Base-by-base conservation (phyloP, 2,888 invertebrate genomes). In the Tholera decimalis region DNA sequence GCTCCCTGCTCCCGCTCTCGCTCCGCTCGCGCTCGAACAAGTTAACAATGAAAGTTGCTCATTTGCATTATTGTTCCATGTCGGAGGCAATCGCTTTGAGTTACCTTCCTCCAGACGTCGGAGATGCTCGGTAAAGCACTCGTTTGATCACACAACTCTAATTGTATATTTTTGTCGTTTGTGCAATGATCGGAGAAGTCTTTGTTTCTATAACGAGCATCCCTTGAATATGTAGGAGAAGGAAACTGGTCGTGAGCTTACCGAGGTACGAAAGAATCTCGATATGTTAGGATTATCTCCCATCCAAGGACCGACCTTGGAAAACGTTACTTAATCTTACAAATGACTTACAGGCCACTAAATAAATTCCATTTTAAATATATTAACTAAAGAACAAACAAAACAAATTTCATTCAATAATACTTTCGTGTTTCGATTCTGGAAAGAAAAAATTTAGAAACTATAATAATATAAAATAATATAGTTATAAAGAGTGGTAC, bases 281-380 rank as follows among this genome's bases (percentile, higher is more conserved):
- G n/a, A n/a, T n/a, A n/a, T n/a, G n/a, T n/a, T n/a, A n/a, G n/a
- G n/a, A n/a, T n/a, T n/a, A n/a, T n/a, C n/a, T n/a, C n/a, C n/a
- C n/a, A n/a, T n/a, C n/a, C n/a, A n/a, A n/a, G n/a, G n/a, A n/a
- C n/a, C n/a, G n/a, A n/a, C n/a, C n/a, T n/a, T n/a, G n/a, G n/a
- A n/a, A n/a, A n/a, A n/a, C n/a, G n/a, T n/a, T n/a, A n/a, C n/a
- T n/a, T n/a, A n/a, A n/a, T n/a, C n/a, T n/a, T n/a, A n/a, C n/a
- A n/a, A n/a, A n/a, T n/a, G n/a, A n/a, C n/a, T n/a, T 65, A 57
- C 37, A 39, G 28, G 57, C 66, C 79, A 72, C 80, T 78, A 84
- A 87, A 85, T 86, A 85, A 84, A 85, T 85, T 83, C 85, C 83
- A 87, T 88, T 89, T 85, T 85, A 85, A 86, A 89, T 87, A 86